Base-by-base conservation (phyloP, 2,888 invertebrate species). In the Scaptodrosophila latifasciaeformis region DNA sequence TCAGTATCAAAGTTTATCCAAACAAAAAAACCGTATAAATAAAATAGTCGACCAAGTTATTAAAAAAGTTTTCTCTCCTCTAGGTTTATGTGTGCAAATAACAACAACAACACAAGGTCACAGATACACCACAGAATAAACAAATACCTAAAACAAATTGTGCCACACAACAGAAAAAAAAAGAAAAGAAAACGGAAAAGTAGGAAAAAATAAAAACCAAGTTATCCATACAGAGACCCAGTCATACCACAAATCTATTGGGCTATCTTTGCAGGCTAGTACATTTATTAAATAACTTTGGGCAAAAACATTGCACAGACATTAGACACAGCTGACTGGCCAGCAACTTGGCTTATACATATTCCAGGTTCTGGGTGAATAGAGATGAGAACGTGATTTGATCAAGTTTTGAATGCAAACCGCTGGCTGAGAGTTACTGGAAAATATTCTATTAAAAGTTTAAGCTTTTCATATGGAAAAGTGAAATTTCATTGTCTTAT, bases 211-310 rank as follows among this genome's bases (percentile, higher is more conserved):
- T n/a, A n/a, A n/a, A n/a, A n/a, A n/a, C n/a, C n/a, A n/a, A n/a
- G n/a, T n/a, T n/a, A 12, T n/a, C 12, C 34, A 10, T n/a, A 13
- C 34, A 34, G 12, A 31, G 13, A 34, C 34, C 2, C 34, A 12
- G 13, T 6, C 12, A 31, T 12, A 27, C 27, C 24, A 3, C 24
- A 24, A 24, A 24, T 24, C 24, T 24, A 31, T 31, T 17, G 5
- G 15, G 13, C 12, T 15, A 13, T 17, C 17, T 13, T 17, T 18
- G 35, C 35, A 13, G 12, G 13, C 15, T 13, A 78, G 78, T 71
- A 62, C 74, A 76, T 79, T 79, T 75, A 79, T 75, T 79, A 75
- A 79, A 79, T 68, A 75, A 75, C 64, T 79, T 79, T 59, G 31
- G 59, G 35, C 40, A 4, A 30, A 13, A 5, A n/a, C n/a, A 7